Percentiles rank a stretch among this genome's conserved stretches.
Evolutionary conservation across 1,140 invertebrate genomes (phyloP).

Genomic region (Prorops nasuta): DNA sequence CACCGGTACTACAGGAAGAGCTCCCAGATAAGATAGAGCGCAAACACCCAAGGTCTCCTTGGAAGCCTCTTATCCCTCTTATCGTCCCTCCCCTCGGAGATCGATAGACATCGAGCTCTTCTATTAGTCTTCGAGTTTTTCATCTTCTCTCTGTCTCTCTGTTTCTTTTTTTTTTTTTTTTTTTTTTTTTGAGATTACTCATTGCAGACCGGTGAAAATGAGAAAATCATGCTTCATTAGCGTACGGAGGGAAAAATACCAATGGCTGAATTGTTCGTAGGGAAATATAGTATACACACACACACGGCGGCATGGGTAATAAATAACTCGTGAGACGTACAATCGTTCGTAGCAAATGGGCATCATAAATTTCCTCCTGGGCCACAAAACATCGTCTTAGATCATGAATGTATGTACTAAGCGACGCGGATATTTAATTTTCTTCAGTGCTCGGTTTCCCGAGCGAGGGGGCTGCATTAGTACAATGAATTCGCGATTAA

Average conservation of each 20-base stretch:
- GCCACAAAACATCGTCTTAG: constrained; percentile 14
- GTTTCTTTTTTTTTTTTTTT: neutral
- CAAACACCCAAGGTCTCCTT: too few relatives aligned
- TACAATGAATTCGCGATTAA: too few relatives aligned
- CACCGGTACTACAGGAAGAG: too few relatives aligned
- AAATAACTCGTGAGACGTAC: constrained; percentile 13
- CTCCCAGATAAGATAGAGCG: too few relatives aligned
- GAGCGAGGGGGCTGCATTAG: too few relatives aligned
- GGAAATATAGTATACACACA: constrained; percentile 15
- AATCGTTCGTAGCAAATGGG: constrained; percentile 15
- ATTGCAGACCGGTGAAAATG: neutral
- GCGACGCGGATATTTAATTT: constrained; percentile 20
- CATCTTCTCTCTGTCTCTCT: neutral
- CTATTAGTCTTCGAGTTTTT: too few relatives aligned
- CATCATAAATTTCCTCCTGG: constrained; percentile 15
- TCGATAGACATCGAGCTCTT: too few relatives aligned
- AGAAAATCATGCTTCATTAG: constrained; percentile 2
- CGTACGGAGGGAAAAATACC: constrained; percentile 9
- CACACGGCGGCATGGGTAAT: constrained; percentile 13
- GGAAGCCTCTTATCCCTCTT: too few relatives aligned
- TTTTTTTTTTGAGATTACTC: neutral
- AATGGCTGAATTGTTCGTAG: constrained; percentile 20
- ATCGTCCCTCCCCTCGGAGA: too few relatives aligned
- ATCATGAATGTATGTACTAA: too few relatives aligned
- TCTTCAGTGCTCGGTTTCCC: constrained; percentile 5